Evolutionary conservation across 2,888 invertebrate genomes (phyloP).

Genomic region (Drosophila phalerata): DNA sequence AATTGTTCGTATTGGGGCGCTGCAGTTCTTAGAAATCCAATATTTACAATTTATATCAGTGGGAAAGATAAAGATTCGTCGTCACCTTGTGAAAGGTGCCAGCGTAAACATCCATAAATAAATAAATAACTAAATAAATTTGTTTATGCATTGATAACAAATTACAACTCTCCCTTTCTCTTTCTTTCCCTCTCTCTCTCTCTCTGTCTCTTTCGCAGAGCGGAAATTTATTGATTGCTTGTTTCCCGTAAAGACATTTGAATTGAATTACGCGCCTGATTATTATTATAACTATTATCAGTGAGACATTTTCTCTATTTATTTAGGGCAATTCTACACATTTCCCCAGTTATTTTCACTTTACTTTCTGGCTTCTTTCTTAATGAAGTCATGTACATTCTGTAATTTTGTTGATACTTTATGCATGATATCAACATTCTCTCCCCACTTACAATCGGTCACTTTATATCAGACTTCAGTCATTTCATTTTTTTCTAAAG

Average conservation of each 20-base stretch:
- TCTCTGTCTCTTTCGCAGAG: constrained; percentile 7
- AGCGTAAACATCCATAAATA: constrained; percentile 63
- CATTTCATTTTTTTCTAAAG: background rate
- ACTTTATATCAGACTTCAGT: constrained; percentile 32
- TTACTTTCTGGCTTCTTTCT: constrained; percentile 13
- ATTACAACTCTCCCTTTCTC: constrained; percentile 45
- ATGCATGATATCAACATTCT: constrained; percentile 46
- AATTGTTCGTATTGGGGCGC: constrained; percentile 28
- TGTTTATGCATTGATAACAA: constrained; percentile 68
- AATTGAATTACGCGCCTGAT: constrained; percentile 74
- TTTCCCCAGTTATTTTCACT: constrained; percentile 8
- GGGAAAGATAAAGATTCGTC: constrained; percentile 42
- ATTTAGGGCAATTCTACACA: constrained; percentile 61
- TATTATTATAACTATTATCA: constrained; percentile 62
- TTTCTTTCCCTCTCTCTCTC: background rate
- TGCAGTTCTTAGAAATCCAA: constrained; percentile 72
- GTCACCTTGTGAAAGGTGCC: constrained; percentile 59
- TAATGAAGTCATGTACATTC: constrained; percentile 62
- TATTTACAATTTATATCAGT: constrained; percentile 72
- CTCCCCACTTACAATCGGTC: constrained; percentile 53
- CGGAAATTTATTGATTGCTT: constrained; percentile 75
- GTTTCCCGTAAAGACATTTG: constrained; percentile 64
- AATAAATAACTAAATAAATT: constrained; percentile 66
- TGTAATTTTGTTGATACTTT: constrained; percentile 17
- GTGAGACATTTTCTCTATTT: constrained; percentile 50